Evolutionary conservation across 64 coral and sea anemone genomes (phyloP).

Genomic region (Actinia equina): DNA sequence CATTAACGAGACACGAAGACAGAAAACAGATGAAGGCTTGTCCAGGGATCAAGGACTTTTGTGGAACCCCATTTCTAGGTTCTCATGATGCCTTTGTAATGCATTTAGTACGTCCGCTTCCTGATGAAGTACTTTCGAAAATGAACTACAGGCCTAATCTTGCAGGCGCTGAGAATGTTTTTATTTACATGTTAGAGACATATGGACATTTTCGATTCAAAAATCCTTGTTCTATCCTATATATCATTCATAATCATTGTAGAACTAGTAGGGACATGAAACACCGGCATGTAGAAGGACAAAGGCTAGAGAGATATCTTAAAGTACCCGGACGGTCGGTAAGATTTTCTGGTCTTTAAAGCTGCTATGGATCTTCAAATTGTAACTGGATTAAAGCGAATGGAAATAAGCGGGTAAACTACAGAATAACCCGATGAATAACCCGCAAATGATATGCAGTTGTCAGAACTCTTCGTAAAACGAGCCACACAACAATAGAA

Average conservation of each 20-base stretch:
- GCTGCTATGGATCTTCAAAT: no score
- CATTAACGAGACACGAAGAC: constrained; percentile 85
- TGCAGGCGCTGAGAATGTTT: constrained; percentile 64
- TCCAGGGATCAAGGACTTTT: constrained; percentile 55
- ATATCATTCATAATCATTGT: constrained; percentile 87
- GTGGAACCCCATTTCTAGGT: constrained; percentile 54
- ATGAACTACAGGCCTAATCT: constrained; percentile 72
- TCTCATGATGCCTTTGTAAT: constrained; percentile 96
- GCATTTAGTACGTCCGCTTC: constrained; percentile 43
- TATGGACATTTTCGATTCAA: constrained; percentile 60
- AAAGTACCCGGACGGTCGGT: constrained; percentile 31
- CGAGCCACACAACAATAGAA: no score
- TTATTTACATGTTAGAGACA: constrained; percentile 59
- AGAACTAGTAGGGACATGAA: constrained; percentile 32
- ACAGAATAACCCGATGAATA: no score
- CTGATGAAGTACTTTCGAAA: constrained; percentile 34
- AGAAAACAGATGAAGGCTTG: constrained; percentile 32
- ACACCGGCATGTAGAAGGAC: constrained; percentile 44
- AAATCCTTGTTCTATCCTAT: constrained; percentile 89
- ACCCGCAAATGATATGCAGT: no score
- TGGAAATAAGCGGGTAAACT: no score
- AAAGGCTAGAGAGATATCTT: constrained; percentile 59
- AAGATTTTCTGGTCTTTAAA: constrained; percentile 33
- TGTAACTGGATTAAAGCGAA: no score
- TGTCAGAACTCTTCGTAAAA: no score